Evolutionary conservation across 2,113 vertebrate species (phyloP).

Genomic region (Carassius gibelio): DNA sequence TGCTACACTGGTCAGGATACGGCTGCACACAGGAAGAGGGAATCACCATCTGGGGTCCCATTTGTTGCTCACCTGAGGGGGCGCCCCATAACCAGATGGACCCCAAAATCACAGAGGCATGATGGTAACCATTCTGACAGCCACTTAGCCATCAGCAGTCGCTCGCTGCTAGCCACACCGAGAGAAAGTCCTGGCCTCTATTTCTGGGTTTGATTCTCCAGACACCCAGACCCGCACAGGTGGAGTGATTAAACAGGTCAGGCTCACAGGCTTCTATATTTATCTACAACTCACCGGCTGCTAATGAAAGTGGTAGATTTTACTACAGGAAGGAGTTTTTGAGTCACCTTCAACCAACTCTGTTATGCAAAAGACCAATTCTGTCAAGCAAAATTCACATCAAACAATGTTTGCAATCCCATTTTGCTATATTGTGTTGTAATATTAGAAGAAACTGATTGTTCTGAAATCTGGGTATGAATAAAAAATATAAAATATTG

Average conservation of each 20-base stretch:
- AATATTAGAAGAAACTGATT: not conserved
- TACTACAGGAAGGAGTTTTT: not conserved
- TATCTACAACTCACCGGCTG: not conserved
- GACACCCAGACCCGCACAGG: conserved; percentile 49
- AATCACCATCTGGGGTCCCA: conserved; percentile 56
- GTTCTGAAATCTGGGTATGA: not conserved
- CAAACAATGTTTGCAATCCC: not conserved
- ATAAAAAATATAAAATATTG: too few relatives aligned
- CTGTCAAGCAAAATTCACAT: not conserved
- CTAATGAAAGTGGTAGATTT: not conserved
- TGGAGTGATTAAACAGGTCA: conserved; percentile 43
- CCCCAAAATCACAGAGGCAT: conserved; percentile 38
- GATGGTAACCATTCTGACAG: conserved; percentile 45
- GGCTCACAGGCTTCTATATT: conserved; percentile 28
- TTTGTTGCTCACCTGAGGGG: conserved; percentile 57
- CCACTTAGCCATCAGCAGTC: conserved; percentile 26
- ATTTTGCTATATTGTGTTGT: not conserved
- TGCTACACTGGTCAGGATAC: conserved; percentile 20
- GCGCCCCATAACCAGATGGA: conserved; percentile 53
- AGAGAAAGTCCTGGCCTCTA: conserved; percentile 17
- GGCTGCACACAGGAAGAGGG: conserved; percentile 38
- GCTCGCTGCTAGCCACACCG: not conserved
- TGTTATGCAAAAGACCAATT: too few relatives aligned
- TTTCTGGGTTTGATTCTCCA: conserved; percentile 43
- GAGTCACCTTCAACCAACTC: conserved; percentile 3